Percentiles rank a stretch among this genome's conserved stretches.
phyloP scores from a whole-genome alignment of 2,113 vertebrate genomes.

The Tringa solitaria region DNA sequence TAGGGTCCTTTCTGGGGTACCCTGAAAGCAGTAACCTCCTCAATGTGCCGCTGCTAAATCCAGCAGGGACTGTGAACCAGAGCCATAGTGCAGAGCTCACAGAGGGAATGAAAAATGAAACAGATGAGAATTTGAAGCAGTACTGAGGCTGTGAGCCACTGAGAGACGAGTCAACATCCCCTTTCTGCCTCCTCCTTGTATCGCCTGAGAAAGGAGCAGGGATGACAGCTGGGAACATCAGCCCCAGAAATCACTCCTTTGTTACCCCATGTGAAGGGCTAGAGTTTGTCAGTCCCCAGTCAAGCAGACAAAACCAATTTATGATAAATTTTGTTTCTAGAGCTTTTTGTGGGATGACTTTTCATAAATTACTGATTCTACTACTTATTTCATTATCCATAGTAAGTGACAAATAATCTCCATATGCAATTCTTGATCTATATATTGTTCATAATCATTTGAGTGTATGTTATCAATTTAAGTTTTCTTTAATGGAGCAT shows the following conservation, averaged over 20 bases:
- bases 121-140: neutral
- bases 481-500: neutral
- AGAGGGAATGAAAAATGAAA: neutral
- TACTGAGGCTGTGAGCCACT: neutral
- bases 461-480: neutral
- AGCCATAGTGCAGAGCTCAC: neutral
- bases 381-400: neutral
- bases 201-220: neutral
- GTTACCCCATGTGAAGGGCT: neutral
- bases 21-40: neutral
- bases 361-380: neutral
- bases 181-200: neutral
- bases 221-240: neutral
- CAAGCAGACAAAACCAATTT: neutral
- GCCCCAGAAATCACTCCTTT: neutral
- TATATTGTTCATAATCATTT: neutral
- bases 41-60: neutral
- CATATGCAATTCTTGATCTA: neutral
- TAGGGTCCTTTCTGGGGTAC: neutral
- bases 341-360: neutral
- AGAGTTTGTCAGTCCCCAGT: neutral
- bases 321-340: neutral
- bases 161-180: accelerated
- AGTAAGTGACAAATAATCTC: neutral
- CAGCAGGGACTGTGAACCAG: neutral